These are phyloP conservation scores for Ennomos quercinarius DNA, from an alignment of 2,888 invertebrate species.

Conservation along the genomic window DNA sequence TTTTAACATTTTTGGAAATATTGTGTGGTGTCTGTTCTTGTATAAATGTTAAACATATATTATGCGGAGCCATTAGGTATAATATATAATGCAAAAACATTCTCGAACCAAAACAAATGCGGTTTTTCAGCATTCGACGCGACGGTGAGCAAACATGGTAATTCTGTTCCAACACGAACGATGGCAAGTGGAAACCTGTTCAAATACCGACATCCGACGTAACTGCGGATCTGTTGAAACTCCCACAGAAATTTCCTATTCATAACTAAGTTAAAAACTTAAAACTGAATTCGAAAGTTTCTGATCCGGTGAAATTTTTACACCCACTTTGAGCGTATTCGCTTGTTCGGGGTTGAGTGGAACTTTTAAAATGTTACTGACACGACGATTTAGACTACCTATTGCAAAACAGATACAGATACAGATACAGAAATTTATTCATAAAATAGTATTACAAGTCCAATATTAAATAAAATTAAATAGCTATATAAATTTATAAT, in stretches of 20 bases:
- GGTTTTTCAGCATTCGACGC: not conserved
- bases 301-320: conserved; percentile 40
- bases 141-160: conserved; percentile 11
- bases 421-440: too few relatives aligned
- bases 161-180: conserved; percentile 15
- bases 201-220: conserved; percentile 45
- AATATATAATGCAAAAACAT: too few relatives aligned
- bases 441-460: too few relatives aligned
- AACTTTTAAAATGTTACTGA: conserved; percentile 25
- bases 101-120: not conserved
- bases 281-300: conserved; percentile 51
- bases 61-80: too few relatives aligned
- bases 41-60: too few relatives aligned
- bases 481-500: too few relatives aligned
- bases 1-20: too few relatives aligned
- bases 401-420: conserved; percentile 1
- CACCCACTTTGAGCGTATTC: conserved; percentile 26
- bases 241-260: conserved; percentile 47
- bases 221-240: conserved; percentile 40
- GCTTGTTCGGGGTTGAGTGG: conserved; percentile 15
- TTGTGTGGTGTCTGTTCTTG: too few relatives aligned
- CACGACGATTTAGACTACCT: conserved; percentile 1
- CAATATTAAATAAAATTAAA: too few relatives aligned
- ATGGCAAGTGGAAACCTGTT: conserved; percentile 41
- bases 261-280: conserved; percentile 53